Percentiles rank a stretch among this genome's conserved stretches.
phyloP scores from a whole-genome alignment of 1,140 invertebrate genomes.

The Sitophilus oryzae region DNA sequence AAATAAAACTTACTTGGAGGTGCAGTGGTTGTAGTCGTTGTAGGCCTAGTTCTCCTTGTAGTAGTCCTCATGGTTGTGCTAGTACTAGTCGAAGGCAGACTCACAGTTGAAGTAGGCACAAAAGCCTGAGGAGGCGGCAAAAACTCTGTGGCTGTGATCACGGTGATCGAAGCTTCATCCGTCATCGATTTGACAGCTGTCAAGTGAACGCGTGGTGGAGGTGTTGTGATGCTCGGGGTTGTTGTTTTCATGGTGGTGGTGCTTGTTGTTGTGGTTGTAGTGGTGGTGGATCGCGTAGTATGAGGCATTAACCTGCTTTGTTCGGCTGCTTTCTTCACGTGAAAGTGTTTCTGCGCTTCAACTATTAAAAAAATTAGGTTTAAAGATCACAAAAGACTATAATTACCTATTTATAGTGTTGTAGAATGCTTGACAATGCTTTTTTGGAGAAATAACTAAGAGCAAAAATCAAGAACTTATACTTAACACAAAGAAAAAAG shows the following conservation, averaged over 20 bases:
- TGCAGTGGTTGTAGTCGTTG: slow-evolving; percentile 59
- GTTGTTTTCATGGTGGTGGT: slow-evolving; percentile 21
- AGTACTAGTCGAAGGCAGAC: slow-evolving; percentile 46
- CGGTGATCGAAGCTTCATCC: slow-evolving; percentile 32
- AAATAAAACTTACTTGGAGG: slow-evolving; percentile 67
- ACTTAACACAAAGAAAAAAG: too few species aligned
- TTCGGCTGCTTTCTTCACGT: slow-evolving; percentile 58
- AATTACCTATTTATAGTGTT: too few species aligned
- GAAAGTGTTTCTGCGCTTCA: slow-evolving; percentile 83
- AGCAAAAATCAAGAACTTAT: too few species aligned
- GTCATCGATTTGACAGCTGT: slow-evolving; percentile 26
- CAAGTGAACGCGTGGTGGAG: slow-evolving; percentile 21
- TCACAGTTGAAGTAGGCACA: slow-evolving; percentile 38
- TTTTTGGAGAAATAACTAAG: too few species aligned
- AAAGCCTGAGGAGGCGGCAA: slow-evolving; percentile 37
- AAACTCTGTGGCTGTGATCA: slow-evolving; percentile 36
- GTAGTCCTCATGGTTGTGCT: slow-evolving; percentile 51
- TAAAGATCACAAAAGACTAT: too few species aligned
- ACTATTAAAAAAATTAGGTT: slow-evolving; percentile 52
- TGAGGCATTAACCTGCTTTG: slow-evolving; percentile 47
- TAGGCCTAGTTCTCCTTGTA: slow-evolving; percentile 48
- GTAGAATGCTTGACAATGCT: too few species aligned
- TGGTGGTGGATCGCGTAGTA: slow-evolving; percentile 40
- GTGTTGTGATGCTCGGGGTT: slow-evolving; percentile 30
- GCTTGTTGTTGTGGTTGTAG: slow-evolving; percentile 26